Base-by-base conservation (phyloP, 2,113 vertebrate genomes). In the Macrotus californicus region DNA sequence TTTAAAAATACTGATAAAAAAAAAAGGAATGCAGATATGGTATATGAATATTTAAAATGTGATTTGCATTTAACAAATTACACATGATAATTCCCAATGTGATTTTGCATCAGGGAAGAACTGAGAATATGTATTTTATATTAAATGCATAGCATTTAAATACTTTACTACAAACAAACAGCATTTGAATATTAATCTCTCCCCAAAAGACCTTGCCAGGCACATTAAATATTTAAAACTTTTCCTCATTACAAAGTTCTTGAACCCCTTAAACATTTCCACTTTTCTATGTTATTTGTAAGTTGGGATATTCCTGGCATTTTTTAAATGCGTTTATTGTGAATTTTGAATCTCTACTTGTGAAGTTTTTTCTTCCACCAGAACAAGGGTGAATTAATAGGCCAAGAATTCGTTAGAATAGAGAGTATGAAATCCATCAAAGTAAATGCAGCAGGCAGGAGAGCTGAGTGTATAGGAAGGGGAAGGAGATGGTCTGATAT, bases 1-100 rank as follows among this genome's bases (percentile, higher is more conserved):
- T 94, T 91, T 83, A 82, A 94, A 97, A 97, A 75, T 92, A 96
- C 59, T 80, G 88, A 93, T 96, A 2, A 92, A 93, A 93, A 93
- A 92, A 91, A 77, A 92, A 31, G 61, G 36, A 87, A 97, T 96
- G 96, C 94, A 97, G 96, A 97, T 96, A 95, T 93, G 73, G 56
- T 79, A 84, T 93, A 97, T 97, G 92, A 97, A 97, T 97, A 97
- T 97, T 97, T 97, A 97, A 97, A 96, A 93, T 72, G 19, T 61
- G 54, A 97, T 97, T 97, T 97, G 86, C 97, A 97, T 96, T 94
- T 83, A 95, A 97, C 97, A 97, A 96, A 97, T 97, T 96, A 83
- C 95, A 79, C 79, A 96, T 56, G 95, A 97, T 96, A 97, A 97
- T 93, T 95, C 96, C 96, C 97, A 92, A 29, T 89, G 88, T 5